Evolutionary conservation across 2,797 vertebrate genomes (phyloP).

Genomic region (Lithobates sylvaticus): DNA sequence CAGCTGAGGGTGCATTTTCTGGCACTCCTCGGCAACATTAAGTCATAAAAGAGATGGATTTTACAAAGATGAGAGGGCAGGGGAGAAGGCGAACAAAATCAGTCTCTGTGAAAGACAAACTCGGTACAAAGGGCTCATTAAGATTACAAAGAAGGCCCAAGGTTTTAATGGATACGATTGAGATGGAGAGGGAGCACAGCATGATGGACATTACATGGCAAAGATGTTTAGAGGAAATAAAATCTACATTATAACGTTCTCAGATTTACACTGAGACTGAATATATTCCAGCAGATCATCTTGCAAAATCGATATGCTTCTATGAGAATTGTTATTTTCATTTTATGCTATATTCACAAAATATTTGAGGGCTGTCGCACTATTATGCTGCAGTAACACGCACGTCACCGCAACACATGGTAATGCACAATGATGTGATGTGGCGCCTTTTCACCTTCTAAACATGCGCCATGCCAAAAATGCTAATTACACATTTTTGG

Average conservation of each 20-base stretch:
- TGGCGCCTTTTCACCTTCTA: too few species aligned
- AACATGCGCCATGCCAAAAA: too few species aligned
- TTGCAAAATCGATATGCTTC: too few species aligned
- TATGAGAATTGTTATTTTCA: too few species aligned
- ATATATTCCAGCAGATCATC: not conserved
- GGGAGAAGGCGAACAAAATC: constrained; percentile 27
- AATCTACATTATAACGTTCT: not conserved
- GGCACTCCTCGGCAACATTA: constrained; percentile 51
- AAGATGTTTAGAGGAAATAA: not conserved
- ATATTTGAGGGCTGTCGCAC: too few species aligned
- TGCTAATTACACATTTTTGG: too few species aligned
- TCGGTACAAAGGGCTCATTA: constrained; percentile 49
- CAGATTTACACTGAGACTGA: not conserved
- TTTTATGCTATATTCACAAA: too few species aligned
- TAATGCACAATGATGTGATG: too few species aligned
- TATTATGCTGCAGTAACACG: too few species aligned
- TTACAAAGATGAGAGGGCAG: constrained; percentile 45
- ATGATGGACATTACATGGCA: not conserved
- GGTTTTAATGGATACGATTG: constrained; percentile 47
- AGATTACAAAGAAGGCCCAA: constrained; percentile 52
- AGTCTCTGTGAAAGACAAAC: constrained; percentile 47
- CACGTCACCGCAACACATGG: too few species aligned
- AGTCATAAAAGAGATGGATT: constrained; percentile 61
- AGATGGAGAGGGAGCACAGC: constrained; percentile 20
- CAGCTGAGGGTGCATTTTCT: constrained; percentile 50